These are phyloP conservation scores for Caenorhabditis uteleia DNA, from an alignment of 2,888 invertebrate genomes.

Conservation along the genomic window DNA sequence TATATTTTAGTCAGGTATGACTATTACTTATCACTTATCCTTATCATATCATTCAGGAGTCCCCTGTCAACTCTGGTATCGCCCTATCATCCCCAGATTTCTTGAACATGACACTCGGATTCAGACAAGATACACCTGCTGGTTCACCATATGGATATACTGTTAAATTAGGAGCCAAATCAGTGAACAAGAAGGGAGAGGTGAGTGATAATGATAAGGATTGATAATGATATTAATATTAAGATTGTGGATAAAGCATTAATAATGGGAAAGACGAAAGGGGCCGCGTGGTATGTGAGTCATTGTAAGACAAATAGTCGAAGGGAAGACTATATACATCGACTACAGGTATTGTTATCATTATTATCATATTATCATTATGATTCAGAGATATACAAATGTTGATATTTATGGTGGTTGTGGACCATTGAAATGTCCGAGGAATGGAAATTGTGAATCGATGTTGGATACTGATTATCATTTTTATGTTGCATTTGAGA, in stretches of 20 bases:
- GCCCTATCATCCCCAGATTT: constrained; percentile 25
- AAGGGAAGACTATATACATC: constrained; percentile 54
- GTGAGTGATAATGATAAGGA: constrained; percentile 7
- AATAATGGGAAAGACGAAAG: constrained; percentile 54
- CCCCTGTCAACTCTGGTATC: constrained; percentile 47
- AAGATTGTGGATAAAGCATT: constrained; percentile 22
- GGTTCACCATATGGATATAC: constrained; percentile 68
- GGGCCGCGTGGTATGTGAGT: constrained; percentile 65
- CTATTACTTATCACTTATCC: neutral
- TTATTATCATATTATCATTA: neutral
- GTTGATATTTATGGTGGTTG: constrained; percentile 67
- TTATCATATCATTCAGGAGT: constrained; percentile 33
- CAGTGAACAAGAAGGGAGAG: constrained; percentile 7
- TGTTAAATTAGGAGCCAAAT: constrained; percentile 55
- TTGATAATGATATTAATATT: neutral
- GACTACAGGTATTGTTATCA: constrained; percentile 47
- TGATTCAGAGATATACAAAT: constrained; percentile 48
- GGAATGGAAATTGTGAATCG: constrained; percentile 53
- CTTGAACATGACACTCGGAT: constrained; percentile 65
- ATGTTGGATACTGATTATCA: constrained; percentile 63
- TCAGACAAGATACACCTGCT: constrained; percentile 62
- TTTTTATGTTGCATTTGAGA: constrained; percentile 67
- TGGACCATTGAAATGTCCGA: constrained; percentile 56
- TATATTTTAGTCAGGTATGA: constrained; percentile 53
- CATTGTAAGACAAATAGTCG: constrained; percentile 61